phyloP scores from a whole-genome alignment of 2,888 invertebrate species.

The Arge pagana region DNA sequence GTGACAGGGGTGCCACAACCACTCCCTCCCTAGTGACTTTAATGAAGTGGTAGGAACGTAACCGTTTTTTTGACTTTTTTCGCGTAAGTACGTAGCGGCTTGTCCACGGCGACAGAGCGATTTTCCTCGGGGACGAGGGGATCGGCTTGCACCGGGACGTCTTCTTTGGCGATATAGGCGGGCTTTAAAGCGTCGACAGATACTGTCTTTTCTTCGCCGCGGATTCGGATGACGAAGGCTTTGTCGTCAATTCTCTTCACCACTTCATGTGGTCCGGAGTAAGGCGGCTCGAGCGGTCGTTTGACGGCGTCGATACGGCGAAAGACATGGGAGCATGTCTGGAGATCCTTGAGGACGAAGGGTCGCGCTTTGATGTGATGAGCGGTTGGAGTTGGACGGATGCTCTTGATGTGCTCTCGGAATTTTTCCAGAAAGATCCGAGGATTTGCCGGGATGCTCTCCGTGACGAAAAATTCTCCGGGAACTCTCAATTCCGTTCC shows the following conservation, averaged over 20 bases:
- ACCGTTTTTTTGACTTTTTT: too few species aligned
- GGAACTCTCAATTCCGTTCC: slow-evolving; percentile 32
- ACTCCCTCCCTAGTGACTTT: too few species aligned
- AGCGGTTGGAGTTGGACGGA: slow-evolving; percentile 21
- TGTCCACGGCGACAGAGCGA: too few species aligned
- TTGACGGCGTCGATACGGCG: slow-evolving; percentile 14
- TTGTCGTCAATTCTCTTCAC: slow-evolving; percentile 14
- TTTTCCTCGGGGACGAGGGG: too few species aligned
- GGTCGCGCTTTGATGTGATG: slow-evolving; percentile 17
- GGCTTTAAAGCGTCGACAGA: slow-evolving; percentile 15
- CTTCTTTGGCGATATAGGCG: too few species aligned
- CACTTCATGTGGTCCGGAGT: slow-evolving; percentile 23
- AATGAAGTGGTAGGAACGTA: too few species aligned
- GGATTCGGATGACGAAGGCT: slow-evolving; percentile 11
- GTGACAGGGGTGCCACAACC: too few species aligned
- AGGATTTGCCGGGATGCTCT: neutral
- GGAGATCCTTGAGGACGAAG: slow-evolving; percentile 24
- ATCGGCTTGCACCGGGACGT: too few species aligned
- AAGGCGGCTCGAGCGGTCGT: slow-evolving; percentile 24
- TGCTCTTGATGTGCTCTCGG: slow-evolving; percentile 6
- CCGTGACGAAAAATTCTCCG: slow-evolving; percentile 25
- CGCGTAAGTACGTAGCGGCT: too few species aligned
- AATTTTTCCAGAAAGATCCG: slow-evolving; percentile 15
- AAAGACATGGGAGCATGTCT: slow-evolving; percentile 24
- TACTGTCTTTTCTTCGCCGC: neutral